Base-by-base conservation (phyloP, 2,113 vertebrate species). In the Cranoglanis bouderius region DNA sequence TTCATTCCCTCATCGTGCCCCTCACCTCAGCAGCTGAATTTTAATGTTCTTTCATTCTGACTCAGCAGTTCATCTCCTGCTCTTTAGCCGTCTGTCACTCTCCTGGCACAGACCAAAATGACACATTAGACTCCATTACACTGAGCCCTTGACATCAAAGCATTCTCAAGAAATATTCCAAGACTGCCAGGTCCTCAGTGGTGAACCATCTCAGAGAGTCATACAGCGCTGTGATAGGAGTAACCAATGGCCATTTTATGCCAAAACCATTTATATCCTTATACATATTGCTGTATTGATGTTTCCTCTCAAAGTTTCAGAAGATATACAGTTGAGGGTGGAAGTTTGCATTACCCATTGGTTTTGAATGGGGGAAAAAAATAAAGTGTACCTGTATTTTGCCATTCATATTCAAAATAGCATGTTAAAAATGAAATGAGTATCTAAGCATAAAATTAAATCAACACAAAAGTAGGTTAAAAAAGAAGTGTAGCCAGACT, bases 31-130 rank as follows among this genome's bases (percentile, higher is more conserved):
- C 14, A 16, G 26, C 35, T 61, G n/a, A 55, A 9, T 53, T 57
- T 78, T 78, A 86, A 29, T 40, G 0, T 53, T 75, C n/a, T 72
- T 83, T 26, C 16, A 24, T 88, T 87, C 83, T 72, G 70, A 88
- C 87, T 84, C 84, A 86, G 85, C 46, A 40, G 67, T 63, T 85
- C 55, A 81, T 85, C 84, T 65, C 46, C 19, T 82, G 63, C 78
- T 90, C 81, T 53, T 85, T 51, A 74, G 12, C 61, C 26, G 51
- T 26, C 32, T 89, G 49, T 88, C 75, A 51, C 67, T 74, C 72
- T 77, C 59, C 57, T 59, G 57, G 51, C 82, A 75, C 86, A 63
- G 67, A 80, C 43, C 1, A 67, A 57, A 74, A 51, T 84, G 70
- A 57, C 74, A 59, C 81, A 43, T 63, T 90, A 72, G 75, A 55